Evolutionary conservation across 2,113 vertebrate genomes (phyloP).

Genomic region (Aleadryas rufinucha): DNA sequence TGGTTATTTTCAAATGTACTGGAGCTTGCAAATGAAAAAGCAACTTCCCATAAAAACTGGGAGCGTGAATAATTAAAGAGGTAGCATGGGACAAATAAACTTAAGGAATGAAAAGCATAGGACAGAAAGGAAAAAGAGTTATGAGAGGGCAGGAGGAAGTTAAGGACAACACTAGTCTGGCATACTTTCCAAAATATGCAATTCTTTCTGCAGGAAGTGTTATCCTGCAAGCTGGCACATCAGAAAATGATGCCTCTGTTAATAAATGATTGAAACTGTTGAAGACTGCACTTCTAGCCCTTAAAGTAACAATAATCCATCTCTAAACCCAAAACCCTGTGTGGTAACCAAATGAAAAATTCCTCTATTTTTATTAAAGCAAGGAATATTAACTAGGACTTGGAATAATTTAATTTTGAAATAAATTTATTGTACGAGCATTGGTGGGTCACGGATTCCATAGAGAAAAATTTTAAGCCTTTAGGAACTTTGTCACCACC

Average conservation of each 20-base stretch:
- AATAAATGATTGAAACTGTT: neutral
- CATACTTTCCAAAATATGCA: neutral
- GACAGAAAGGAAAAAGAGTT: neutral
- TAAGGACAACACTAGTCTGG: neutral
- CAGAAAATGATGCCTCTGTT: neutral
- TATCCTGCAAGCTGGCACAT: neutral
- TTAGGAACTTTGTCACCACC: neutral
- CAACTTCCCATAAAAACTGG: neutral
- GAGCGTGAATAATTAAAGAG: neutral
- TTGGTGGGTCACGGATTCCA: neutral
- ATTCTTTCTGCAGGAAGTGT: neutral
- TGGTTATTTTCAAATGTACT: neutral
- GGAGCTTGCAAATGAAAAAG: conserved; percentile 14
- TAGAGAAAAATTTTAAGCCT: neutral
- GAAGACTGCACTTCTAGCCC: neutral
- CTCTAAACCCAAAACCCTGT: neutral
- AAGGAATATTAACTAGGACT: neutral
- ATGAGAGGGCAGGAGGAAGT: neutral
- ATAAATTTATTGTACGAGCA: neutral
- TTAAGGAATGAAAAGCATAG: neutral
- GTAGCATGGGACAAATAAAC: neutral
- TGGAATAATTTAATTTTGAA: neutral
- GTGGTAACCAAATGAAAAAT: neutral
- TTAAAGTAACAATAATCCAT: neutral
- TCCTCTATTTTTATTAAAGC: neutral